Percentiles rank a stretch among this genome's conserved stretches.
phyloP scores from a whole-genome alignment of 2,797 vertebrate species.

The Hyperoplus lanceolatus region DNA sequence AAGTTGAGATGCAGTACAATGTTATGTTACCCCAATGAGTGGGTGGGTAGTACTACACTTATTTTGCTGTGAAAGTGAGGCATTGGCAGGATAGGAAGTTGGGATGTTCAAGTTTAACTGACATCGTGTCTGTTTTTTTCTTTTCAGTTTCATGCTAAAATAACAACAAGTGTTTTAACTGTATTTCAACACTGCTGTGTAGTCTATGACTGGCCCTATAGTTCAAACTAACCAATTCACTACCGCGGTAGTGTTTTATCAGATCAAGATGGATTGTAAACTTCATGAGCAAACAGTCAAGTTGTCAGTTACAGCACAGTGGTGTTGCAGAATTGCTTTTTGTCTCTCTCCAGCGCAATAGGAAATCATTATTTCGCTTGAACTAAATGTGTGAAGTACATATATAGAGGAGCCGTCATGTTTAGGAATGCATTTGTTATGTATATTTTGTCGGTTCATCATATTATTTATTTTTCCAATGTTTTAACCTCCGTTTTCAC shows the following conservation, averaged over 20 bases:
- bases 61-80: conserved; percentile 35
- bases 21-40: conserved; percentile 1
- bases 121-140: conserved; percentile 5
- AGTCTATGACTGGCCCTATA: conserved; percentile 34
- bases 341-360: conserved; percentile 31
- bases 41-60: conserved; percentile 10
- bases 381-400: conserved; percentile 22
- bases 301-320: conserved; percentile 24
- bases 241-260: conserved; percentile 31
- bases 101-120: conserved; percentile 2
- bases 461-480: conserved; percentile 74
- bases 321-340: conserved; percentile 20
- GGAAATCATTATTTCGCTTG: conserved; percentile 12
- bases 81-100: not conserved
- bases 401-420: conserved; percentile 3
- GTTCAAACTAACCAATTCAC: conserved; percentile 34
- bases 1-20: conserved; percentile 43
- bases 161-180: conserved; percentile 19
- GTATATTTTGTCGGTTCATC: conserved; percentile 69
- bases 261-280: conserved; percentile 22
- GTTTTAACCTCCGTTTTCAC: conserved; percentile 58
- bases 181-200: conserved; percentile 23
- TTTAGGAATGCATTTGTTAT: conserved; percentile 53
- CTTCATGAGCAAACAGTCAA: conserved; percentile 21
- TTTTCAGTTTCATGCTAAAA: conserved; percentile 4